Conservation (phyloP, 2,888 invertebrate genomes). For the Yponomeuta malinellus region DNA sequence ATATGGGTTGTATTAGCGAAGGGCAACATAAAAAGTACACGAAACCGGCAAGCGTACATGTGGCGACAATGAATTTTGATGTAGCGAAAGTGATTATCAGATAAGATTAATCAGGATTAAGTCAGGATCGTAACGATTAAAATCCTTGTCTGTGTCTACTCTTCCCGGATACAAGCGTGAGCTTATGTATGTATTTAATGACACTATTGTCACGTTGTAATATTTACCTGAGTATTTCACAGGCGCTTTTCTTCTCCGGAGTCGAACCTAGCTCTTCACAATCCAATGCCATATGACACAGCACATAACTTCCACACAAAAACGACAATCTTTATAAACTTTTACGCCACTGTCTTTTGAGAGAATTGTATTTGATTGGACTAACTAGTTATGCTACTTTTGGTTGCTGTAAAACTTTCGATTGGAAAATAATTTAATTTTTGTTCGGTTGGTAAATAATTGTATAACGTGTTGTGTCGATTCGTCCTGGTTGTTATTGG, state of each 20-base stretch:
- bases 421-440: slow-evolving; percentile 23
- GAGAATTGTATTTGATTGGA: slow-evolving; percentile 7
- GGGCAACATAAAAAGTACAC: too few species aligned
- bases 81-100: too few species aligned
- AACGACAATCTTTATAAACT: slow-evolving; percentile 19
- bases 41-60: too few species aligned
- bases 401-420: slow-evolving; percentile 16
- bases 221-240: slow-evolving; percentile 22
- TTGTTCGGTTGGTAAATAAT: slow-evolving; percentile 20
- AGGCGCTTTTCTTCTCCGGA: slow-evolving; percentile 26
- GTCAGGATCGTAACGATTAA: too few species aligned
- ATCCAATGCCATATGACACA: slow-evolving; percentile 32
- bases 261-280: slow-evolving; percentile 22
- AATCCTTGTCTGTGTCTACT: too few species aligned
- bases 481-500: slow-evolving; percentile 38
- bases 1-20: too few species aligned
- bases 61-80: too few species aligned
- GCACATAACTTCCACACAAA: slow-evolving; percentile 20
- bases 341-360: slow-evolving; percentile 15
- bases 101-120: too few species aligned
- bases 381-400: background rate
- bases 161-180: too few species aligned
- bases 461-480: slow-evolving; percentile 26
- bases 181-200: background rate
- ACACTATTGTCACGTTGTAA: background rate